Base-by-base conservation (phyloP, 1,140 invertebrate genomes). In the Nomia melanderi region DNA sequence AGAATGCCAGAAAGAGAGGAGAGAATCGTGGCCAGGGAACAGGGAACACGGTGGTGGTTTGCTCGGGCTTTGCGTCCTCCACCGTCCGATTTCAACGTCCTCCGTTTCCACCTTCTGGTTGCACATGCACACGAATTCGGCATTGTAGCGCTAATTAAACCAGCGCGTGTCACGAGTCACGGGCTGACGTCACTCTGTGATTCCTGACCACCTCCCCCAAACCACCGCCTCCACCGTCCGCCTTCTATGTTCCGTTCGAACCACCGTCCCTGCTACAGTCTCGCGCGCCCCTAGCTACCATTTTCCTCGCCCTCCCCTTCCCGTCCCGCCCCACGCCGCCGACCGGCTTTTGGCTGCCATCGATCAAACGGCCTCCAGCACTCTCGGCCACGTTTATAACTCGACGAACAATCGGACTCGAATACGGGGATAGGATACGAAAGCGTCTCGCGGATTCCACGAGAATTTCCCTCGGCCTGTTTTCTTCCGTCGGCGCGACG, bases 141-240 rank as follows among this genome's bases (percentile, higher is more conserved):
- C 85, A 88, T 89, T 90, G 87, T 90, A 85, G 82, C 86, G 86
- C 85, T 90, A 91, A 91, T 91, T 91, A 91, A 91, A 90, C 84
- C 78, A 83, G 82, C 89, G 85, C 87, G 88, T 88, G 87, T 91
- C 87, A 87, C 88, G 78, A 91, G 85, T 88, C 88, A 86, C 86
- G 87, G 25, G 67, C 77, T 86, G 87, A 88, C 85, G 88, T 90
- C 88, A 88, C 86, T 83, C 78, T 67, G 83, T 86, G 87, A 89
- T 90, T 91, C 86, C 86, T 86, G 81, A 84, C 85, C 64, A 73
- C 64, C 77, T 78, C 77, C 60, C n/a, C n/a, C n/a, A n/a, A n/a
- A n/a, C n/a, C 64, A 64, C 64, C 60, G 70, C 29, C 60, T 27
- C 74, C 20, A 12, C 8, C 47, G 39, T 41, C 50, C 77, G 74